Evolutionary conservation across 1,140 invertebrate genomes (phyloP).

Genomic region (Acromyrmex charruanus): DNA sequence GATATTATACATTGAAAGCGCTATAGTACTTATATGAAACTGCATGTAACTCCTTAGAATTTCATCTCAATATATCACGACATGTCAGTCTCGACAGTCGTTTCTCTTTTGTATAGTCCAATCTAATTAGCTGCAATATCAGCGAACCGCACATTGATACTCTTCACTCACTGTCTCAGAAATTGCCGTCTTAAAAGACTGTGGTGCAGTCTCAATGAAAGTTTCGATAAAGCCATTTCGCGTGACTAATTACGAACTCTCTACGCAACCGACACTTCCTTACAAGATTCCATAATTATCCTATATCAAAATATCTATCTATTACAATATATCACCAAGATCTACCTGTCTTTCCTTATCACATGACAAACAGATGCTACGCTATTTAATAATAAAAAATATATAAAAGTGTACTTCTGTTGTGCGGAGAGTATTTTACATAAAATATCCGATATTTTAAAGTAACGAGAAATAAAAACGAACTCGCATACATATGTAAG

Average conservation of each 20-base stretch:
- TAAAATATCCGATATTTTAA: no score
- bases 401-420: neutral
- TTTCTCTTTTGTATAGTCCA: conserved; percentile 69
- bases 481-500: no score
- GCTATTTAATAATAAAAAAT: conserved; percentile 6
- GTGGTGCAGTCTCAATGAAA: conserved; percentile 63
- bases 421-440: neutral
- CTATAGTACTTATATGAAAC: neutral
- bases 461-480: no score
- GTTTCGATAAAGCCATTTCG: conserved; percentile 66
- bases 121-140: conserved; percentile 73
- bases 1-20: conserved; percentile 1
- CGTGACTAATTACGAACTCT: neutral
- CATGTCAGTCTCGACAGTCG: conserved; percentile 2
- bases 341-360: neutral
- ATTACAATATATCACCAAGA: neutral
- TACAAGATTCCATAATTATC: neutral
- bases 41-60: conserved; percentile 67
- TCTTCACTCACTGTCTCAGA: conserved; percentile 43
- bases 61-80: conserved; percentile 56
- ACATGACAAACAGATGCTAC: neutral
- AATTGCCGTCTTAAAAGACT: conserved; percentile 66
- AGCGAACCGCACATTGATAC: conserved; percentile 55
- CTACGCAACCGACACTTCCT: neutral
- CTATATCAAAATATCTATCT: neutral